Evolutionary conservation across 2,888 invertebrate genomes (phyloP).

Genomic region (Xanthia icteritia): DNA sequence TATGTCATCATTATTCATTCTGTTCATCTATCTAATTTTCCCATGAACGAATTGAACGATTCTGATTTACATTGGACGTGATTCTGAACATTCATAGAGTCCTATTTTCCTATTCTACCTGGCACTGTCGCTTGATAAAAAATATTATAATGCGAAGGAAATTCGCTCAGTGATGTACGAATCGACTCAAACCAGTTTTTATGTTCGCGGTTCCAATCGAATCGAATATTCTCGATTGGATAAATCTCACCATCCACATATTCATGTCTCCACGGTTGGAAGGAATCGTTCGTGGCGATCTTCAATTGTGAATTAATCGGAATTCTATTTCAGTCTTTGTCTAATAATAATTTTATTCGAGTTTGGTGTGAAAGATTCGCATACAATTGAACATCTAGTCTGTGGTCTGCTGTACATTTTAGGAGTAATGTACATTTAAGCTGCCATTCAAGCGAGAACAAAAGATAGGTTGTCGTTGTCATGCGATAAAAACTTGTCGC

Average conservation of each 20-base stretch:
- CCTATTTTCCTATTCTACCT: constrained; percentile 20
- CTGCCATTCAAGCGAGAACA: constrained; percentile 29
- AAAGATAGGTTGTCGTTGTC: constrained; percentile 35
- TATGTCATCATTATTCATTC: constrained; percentile 68
- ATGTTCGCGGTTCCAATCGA: constrained; percentile 53
- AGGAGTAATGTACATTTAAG: constrained; percentile 28
- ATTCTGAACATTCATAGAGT: constrained; percentile 16
- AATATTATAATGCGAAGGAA: constrained; percentile 55
- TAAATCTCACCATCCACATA: constrained; percentile 53
- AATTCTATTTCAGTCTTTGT: constrained; percentile 37
- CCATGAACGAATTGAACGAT: constrained; percentile 40
- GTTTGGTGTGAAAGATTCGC: constrained; percentile 28
- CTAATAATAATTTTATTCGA: constrained; percentile 23
- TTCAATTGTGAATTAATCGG: constrained; percentile 40
- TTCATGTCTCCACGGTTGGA: constrained; percentile 38
- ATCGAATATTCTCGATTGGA: constrained; percentile 66
- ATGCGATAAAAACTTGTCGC: constrained; percentile 51
- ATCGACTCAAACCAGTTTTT: constrained; percentile 61
- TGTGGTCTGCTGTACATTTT: constrained; percentile 3
- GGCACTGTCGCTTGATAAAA: constrained; percentile 36
- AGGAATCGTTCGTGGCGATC: constrained; percentile 38
- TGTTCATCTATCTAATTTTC: constrained; percentile 54
- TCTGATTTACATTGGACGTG: constrained; percentile 27
- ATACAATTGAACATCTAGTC: constrained; percentile 1
- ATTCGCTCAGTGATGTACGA: constrained; percentile 57